These are phyloP conservation scores for Tricholaema leucomelas DNA, from an alignment of 2,113 vertebrate genomes.

Conservation along the genomic window DNA sequence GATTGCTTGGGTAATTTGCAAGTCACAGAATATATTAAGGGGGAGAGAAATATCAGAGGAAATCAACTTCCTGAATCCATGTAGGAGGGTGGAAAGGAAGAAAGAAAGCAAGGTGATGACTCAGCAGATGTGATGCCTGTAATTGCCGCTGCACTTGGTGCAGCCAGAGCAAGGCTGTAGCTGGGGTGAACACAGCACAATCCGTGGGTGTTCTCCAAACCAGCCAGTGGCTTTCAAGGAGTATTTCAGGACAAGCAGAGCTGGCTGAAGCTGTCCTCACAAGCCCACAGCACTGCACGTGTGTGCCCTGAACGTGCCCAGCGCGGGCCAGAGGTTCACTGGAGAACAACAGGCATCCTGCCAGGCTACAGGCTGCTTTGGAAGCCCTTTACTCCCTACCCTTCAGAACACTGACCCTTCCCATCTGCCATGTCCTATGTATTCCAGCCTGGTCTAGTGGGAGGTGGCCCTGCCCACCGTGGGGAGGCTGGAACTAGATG, in stretches of 20 bases:
- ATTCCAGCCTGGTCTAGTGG: not conserved
- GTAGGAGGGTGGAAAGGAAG: not conserved
- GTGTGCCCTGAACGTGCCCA: fast-evolving
- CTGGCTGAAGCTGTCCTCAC: not conserved
- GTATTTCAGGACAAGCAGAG: fast-evolving
- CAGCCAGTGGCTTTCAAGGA: fast-evolving
- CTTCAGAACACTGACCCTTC: fast-evolving
- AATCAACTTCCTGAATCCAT: not conserved
- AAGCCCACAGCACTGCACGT: fast-evolving
- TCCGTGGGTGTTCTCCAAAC: fast-evolving
- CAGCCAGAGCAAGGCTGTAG: not conserved
- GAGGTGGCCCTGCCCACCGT: no score
- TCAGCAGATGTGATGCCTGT: not conserved
- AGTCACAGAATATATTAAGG: not conserved
- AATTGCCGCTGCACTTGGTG: not conserved
- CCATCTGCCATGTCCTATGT: not conserved
- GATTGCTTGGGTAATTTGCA: not conserved
- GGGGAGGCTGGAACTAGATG: no score
- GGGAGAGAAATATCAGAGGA: not conserved
- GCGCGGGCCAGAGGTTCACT: no score
- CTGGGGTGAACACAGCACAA: no score
- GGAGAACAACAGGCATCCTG: fast-evolving
- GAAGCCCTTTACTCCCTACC: not conserved
- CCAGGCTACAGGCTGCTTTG: fast-evolving
- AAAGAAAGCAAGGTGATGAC: not conserved